Evolutionary conservation across 2,797 vertebrate genomes (phyloP), one percentile per base, ranked within the genome.

Genomic region (Varecia variegata): DNA sequence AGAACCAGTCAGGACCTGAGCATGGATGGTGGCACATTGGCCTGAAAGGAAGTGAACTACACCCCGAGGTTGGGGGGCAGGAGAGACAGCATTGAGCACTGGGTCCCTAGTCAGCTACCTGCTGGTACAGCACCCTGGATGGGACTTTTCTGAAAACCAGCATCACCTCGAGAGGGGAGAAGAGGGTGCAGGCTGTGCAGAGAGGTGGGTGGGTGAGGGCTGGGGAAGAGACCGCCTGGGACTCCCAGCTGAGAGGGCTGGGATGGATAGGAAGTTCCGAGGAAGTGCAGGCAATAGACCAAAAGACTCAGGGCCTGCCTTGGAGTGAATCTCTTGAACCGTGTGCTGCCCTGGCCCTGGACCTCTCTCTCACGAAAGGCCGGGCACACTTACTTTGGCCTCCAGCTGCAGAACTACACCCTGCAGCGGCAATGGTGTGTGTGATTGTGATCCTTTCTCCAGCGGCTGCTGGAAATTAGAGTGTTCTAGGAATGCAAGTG

Each of bases 41-140:
- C 14, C 5, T 27, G 7, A 85, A 65, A 40, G 58, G 77, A 90
- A 50, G 65, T 21, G 25, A 38, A n/a, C 56, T 15, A 20, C 0
- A 0, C 12, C 47, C 10, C 10, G 10, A 58, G 25, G 23, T 12
- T 27, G 25, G 25, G 25, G 25, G 56, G 56, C 23, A 27, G 56
- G 25, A 58, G 56, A 27, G 56, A 58, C 25, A 27, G 15, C 23
- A 0, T 4, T 9, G 38, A 7, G 35, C 20, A 18, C 21, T 11
- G 1, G 17, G 50, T 17, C 25, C 27, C 52, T 25, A 38, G 38
- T 0, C 0, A 54, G 35, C 35, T 40, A 12, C 50, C n/a, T 0
- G 1, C 21, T 40, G 45, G 50, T 38, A 17, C 32, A 0, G 21
- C 1, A 12, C 32, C 5, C 1, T 3, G 20, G 11, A 43, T 7